These are phyloP conservation scores for Eulemur albifrons DNA, from an alignment of 2,797 vertebrate species.

Conservation along the genomic window DNA sequence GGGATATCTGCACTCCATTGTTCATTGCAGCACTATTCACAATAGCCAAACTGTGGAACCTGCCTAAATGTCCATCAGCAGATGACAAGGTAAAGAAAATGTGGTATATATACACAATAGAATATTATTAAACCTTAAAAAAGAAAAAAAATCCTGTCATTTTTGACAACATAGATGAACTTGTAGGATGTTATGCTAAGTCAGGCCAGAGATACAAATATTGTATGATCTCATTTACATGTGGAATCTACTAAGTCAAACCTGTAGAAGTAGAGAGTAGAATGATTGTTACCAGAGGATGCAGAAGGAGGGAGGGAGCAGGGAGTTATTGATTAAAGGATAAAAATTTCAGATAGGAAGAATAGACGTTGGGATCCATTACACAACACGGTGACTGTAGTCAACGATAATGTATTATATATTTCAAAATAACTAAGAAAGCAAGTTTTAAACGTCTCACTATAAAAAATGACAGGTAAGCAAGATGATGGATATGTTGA, in stretches of 20 bases:
- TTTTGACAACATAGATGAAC: background rate
- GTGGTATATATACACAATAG: background rate
- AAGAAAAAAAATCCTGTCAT: background rate
- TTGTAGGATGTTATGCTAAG: background rate
- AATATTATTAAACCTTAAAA: background rate
- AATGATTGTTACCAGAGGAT: background rate
- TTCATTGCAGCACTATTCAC: background rate
- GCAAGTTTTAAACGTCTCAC: background rate
- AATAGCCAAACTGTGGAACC: background rate
- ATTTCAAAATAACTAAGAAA: background rate
- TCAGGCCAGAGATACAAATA: background rate
- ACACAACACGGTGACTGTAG: background rate
- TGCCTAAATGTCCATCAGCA: background rate
- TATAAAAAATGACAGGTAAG: background rate
- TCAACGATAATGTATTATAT: background rate
- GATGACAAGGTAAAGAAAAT: background rate
- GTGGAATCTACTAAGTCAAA: background rate
- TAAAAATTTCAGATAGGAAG: background rate
- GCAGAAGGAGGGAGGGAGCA: background rate
- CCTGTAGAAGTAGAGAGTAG: background rate
- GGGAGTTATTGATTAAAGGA: background rate
- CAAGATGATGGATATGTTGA: too few relatives aligned
- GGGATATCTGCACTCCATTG: background rate
- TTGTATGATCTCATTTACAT: background rate
- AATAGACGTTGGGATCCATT: background rate